Evolutionary conservation across 1,140 invertebrate genomes (phyloP), one percentile per base, ranked within the genome.

Genomic region (Trigoniulus corallinus): DNA sequence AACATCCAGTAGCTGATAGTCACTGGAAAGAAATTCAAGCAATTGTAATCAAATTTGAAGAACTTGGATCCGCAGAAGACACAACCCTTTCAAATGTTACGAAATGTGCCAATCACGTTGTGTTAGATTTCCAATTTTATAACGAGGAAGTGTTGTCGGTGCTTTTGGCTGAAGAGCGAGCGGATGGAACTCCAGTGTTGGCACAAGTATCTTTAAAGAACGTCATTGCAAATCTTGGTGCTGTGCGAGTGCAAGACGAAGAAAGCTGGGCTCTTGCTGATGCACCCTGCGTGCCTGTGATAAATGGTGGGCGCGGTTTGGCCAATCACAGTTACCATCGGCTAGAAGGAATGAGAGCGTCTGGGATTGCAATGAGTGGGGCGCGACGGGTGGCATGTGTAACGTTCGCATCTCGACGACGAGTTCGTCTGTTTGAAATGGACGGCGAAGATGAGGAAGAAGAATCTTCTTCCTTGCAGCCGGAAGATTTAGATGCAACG

Each of bases 401-500:
- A 50, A 66, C 93, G 12, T 83, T 82, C 18, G 80, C 84, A 59
- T 84, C 76, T 56, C 70, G 72, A 52, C 74, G 83, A 48, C 85
- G 87, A 64, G 81, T 94, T 40, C 72, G 84, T 53, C 71, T 93
- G 29, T 84, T 87, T 60, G 87, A 94, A 64, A 92, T 91, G 77
- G 89, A 94, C 70, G 81, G 79, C 0, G 86, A 89, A 60, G 84
- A 84, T 3, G 89, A 93, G 55, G 70, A 71, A 21, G 88, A 89
- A 55, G 81, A 88, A 26, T 82, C 7, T 7, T 34, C 15, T 7
- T 34, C 29, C 15, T 7, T 15, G 15, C 29, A 7, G 15, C 29
- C 29, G 7, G 29, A 34, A 34, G 29, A 34, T 7, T 7, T 34
- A 15, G 29, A 34, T 34, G 15, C 7, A 7, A 15, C 29, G 7